A percentile compares a stretch with the other conserved stretches of the same genome.
Evolutionary conservation across 2,113 vertebrate species (phyloP).

Genomic region (Paralichthys olivaceus): DNA sequence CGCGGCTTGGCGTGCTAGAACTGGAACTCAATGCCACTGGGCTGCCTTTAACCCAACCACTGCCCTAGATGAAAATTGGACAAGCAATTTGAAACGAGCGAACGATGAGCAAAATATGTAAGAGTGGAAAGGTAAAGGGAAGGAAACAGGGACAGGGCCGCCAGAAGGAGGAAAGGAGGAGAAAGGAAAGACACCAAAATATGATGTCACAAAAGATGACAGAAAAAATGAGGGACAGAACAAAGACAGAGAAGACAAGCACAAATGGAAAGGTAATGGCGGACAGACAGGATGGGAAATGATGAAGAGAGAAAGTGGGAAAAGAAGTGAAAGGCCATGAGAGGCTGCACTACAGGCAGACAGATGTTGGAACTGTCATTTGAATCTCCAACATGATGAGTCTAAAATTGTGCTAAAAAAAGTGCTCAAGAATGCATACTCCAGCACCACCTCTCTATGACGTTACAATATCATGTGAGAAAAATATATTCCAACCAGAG

Average conservation of each 20-base stretch:
- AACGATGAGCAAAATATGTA: slow-evolving; percentile 75
- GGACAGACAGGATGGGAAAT: slow-evolving; percentile 61
- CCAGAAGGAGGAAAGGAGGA: neutral
- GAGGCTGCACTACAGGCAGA: slow-evolving; percentile 62
- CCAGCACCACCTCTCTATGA: too few species aligned
- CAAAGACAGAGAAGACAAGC: slow-evolving; percentile 24
- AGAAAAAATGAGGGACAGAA: neutral
- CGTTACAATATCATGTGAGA: too few species aligned
- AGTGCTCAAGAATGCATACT: too few species aligned
- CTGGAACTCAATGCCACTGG: slow-evolving; percentile 89
- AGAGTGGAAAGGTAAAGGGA: slow-evolving; percentile 11
- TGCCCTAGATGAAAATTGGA: slow-evolving; percentile 93
- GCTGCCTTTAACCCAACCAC: slow-evolving; percentile 93
- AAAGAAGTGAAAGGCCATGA: slow-evolving; percentile 80
- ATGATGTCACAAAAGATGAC: slow-evolving; percentile 9
- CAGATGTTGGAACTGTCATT: slow-evolving; percentile 19
- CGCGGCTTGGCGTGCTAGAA: slow-evolving; percentile 91
- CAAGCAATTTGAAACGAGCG: slow-evolving; percentile 89
- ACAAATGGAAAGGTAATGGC: slow-evolving; percentile 14
- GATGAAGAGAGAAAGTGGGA: slow-evolving; percentile 76
- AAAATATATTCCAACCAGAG: too few species aligned
- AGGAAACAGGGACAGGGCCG: slow-evolving; percentile 1
- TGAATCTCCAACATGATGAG: too few species aligned
- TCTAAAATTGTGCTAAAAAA: too few species aligned
- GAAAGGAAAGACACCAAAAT: slow-evolving; percentile 38